A percentile compares a stretch with the other conserved stretches of the same genome.
phyloP scores from a whole-genome alignment of 2,113 vertebrate genomes.

The Xiphophorus couchianus region DNA sequence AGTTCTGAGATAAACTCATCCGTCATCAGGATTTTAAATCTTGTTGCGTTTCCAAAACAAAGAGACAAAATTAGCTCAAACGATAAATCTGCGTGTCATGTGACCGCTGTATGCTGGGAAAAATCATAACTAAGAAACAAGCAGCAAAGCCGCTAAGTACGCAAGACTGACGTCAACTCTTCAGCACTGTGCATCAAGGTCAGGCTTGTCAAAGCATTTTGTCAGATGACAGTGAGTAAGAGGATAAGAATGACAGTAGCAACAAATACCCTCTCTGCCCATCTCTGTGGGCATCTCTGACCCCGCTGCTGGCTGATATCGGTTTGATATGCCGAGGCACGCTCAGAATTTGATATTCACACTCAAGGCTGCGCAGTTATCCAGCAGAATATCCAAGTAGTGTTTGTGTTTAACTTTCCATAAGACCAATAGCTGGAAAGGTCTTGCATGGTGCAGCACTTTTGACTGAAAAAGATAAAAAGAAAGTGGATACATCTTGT shows the following conservation, averaged over 20 bases:
- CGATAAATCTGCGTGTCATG: too few relatives aligned
- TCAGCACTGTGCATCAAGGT: slow-evolving; percentile 48
- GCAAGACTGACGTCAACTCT: slow-evolving; percentile 28
- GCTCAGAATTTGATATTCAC: slow-evolving; percentile 35
- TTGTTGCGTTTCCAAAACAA: not conserved
- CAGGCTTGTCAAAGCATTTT: slow-evolving; percentile 43
- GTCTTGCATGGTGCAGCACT: slow-evolving; percentile 2
- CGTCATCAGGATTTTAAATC: not conserved
- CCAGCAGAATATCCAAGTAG: slow-evolving; percentile 6
- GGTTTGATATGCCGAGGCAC: slow-evolving; percentile 50
- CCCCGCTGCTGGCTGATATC: slow-evolving; percentile 39
- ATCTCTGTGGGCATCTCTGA: slow-evolving; percentile 44
- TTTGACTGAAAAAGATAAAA: slow-evolving; percentile 5
- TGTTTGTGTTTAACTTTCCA: slow-evolving; percentile 11
- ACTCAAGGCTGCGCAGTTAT: slow-evolving; percentile 26
- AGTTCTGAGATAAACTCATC: not conserved
- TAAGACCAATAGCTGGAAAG: not conserved
- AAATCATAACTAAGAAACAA: not conserved
- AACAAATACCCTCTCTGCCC: slow-evolving; percentile 41
- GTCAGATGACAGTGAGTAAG: slow-evolving; percentile 40
- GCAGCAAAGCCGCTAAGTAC: slow-evolving; percentile 14
- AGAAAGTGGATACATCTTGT: slow-evolving; percentile 7
- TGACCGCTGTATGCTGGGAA: too few relatives aligned
- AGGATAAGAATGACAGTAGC: slow-evolving; percentile 51
- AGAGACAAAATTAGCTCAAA: not conserved